Base-by-base conservation (phyloP, 2,797 vertebrate species). In the Coccyzus lansbergi region DNA sequence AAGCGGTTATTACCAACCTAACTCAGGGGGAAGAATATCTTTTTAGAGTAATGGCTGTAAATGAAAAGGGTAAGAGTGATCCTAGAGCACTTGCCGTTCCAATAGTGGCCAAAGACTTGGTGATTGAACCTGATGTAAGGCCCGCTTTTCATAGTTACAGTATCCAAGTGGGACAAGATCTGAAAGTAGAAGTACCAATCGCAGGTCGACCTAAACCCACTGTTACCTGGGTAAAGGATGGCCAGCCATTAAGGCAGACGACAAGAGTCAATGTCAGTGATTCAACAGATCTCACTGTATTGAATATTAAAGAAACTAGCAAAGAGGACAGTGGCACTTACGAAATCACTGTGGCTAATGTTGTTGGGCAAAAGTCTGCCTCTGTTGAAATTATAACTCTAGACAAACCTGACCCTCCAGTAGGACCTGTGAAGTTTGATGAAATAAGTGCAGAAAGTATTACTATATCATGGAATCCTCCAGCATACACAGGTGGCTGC, bases 1-100 rank as follows among this genome's bases (percentile, higher is more conserved):
- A 99, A 88, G 98, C 99, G 9, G 97, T 98, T 69, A 98, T 99
- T 92, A 97, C 97, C 74, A 99, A 99, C 95, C 96, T 99, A 91
- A 98, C 99, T 85, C 98, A 99, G 93, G 99, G 99, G 89, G 98
- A 99, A 87, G 99, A 99, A 91, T 99, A 99, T 95, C 95, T 99
- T 71, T 99, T 99, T 82, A 99, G 99, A 98, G 98, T 99, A 79
- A 98, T 98, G 97, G 99, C 99, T 93, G 97, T 99, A 72, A 99
- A 99, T 96, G 99, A 99, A 96, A 99, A 99, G 92, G 99, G 99
- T 72, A 99, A 98, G 95, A 99, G 99, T 96, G 99, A 99, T 92
- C 99, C 99, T 69, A 98, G 98, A 97, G 98, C 98, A 18, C 99
- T 99, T 94, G 98, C 99, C 59, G 98, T 99, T 93, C 99, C 99